Evolutionary conservation across 2,797 vertebrate genomes (phyloP).

Genomic region (Sebastes minor): DNA sequence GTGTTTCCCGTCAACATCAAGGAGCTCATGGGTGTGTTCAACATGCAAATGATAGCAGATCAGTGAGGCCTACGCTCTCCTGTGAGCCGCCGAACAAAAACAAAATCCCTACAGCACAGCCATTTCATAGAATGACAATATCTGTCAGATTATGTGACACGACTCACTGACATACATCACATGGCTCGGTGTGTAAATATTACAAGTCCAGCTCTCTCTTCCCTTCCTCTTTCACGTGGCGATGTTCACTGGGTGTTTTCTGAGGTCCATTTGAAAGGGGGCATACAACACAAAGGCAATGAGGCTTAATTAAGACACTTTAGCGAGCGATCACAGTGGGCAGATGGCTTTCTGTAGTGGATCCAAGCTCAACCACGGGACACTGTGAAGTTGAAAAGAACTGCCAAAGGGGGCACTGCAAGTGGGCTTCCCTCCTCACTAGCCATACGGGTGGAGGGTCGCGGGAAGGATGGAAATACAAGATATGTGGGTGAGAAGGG

Average conservation of each 20-base stretch:
- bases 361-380: constrained; percentile 78
- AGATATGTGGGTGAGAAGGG: constrained; percentile 23
- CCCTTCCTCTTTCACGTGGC: not conserved
- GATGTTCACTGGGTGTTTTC: constrained; percentile 18
- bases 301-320: constrained; percentile 83
- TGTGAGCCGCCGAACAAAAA: constrained; percentile 41
- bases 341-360: constrained; percentile 80
- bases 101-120: constrained; percentile 40
- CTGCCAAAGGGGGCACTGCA: constrained; percentile 74
- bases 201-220: constrained; percentile 13
- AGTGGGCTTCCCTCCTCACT: constrained; percentile 70
- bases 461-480: constrained; percentile 31
- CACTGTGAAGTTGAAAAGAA: constrained; percentile 73
- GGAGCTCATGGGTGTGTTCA: constrained; percentile 55
- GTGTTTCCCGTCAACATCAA: constrained; percentile 56
- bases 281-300: constrained; percentile 65
- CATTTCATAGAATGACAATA: constrained; percentile 39
- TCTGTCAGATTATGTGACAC: constrained; percentile 52
- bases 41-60: constrained; percentile 65
- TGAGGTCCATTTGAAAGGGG: constrained; percentile 37
- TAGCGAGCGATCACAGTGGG: constrained; percentile 78
- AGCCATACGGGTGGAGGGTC: constrained; percentile 59
- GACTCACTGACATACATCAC: constrained; percentile 24
- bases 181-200: constrained; percentile 10
- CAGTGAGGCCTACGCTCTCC: constrained; percentile 32